Conservation (phyloP, 2,113 vertebrate genomes). For the Tupaia tana region DNA sequence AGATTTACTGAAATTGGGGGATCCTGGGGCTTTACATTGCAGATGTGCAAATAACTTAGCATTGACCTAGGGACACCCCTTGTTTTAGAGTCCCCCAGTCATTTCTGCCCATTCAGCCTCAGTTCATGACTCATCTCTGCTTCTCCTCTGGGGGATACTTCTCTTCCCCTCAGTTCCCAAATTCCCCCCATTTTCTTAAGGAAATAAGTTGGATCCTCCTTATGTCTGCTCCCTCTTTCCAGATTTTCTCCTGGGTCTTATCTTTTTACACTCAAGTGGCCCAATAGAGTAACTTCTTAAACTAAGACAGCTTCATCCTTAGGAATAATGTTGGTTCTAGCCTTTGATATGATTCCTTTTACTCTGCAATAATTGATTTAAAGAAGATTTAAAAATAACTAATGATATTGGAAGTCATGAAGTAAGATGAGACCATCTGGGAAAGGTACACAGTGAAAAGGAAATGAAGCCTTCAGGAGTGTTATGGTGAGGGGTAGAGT, state of each 20-base stretch:
- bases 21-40: neutral
- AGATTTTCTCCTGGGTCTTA: neutral
- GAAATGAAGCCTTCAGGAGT: neutral
- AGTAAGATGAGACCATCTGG: neutral
- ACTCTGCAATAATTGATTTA: neutral
- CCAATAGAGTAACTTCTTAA: neutral
- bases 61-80: neutral
- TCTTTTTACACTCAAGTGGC: neutral
- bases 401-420: neutral
- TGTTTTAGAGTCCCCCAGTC: neutral
- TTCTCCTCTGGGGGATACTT: neutral
- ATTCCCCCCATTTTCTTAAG: neutral
- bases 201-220: neutral
- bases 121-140: neutral
- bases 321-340: conserved; percentile 20
- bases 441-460: neutral
- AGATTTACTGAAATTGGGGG: neutral
- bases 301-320: neutral
- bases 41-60: neutral
- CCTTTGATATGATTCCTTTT: neutral
- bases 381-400: neutral
- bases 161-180: neutral
- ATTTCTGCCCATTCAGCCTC: neutral
- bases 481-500: neutral
- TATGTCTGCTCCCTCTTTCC: neutral